Conservation (phyloP, 2,888 invertebrate species). For the Drosophila kanekoi region DNA sequence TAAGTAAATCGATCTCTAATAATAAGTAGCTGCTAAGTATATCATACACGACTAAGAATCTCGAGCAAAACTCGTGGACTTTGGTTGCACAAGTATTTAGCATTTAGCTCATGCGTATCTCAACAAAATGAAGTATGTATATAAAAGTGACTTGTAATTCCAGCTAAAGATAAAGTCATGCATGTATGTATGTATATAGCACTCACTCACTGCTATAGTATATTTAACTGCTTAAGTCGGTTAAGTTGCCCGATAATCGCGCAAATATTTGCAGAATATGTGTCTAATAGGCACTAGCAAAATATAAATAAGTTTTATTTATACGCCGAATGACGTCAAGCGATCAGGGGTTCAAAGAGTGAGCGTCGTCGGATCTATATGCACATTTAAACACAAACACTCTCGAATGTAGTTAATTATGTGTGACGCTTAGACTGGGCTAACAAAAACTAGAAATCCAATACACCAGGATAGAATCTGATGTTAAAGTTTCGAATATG, state of each 20-base stretch:
- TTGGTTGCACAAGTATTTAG: not conserved
- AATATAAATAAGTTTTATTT: conserved; percentile 46
- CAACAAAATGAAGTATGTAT: not conserved
- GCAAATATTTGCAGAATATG: conserved; percentile 37
- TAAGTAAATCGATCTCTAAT: not conserved
- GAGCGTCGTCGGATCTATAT: conserved; percentile 17
- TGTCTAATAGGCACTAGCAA: conserved; percentile 9
- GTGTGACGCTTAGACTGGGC: conserved; percentile 58
- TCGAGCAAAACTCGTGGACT: not conserved
- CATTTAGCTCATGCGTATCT: not conserved
- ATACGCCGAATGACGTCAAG: conserved; percentile 68
- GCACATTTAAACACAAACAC: conserved; percentile 19
- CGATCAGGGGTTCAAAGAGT: conserved; percentile 27
- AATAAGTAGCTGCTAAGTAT: too few species aligned
- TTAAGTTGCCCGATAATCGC: conserved; percentile 12
- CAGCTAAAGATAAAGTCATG: not conserved
- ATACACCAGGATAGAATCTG: not conserved
- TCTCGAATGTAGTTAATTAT: conserved; percentile 62
- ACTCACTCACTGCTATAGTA: not conserved
- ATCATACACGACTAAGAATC: too few species aligned
- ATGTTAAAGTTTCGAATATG: too few species aligned
- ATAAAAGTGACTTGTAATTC: conserved; percentile 4
- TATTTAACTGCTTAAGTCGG: conserved; percentile 1
- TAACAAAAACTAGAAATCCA: conserved; percentile 19
- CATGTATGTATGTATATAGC: not conserved